A percentile compares a stretch with the other conserved stretches of the same genome.
Conservation (phyloP, 1,140 invertebrate species). For the Drosophila teissieri region DNA sequence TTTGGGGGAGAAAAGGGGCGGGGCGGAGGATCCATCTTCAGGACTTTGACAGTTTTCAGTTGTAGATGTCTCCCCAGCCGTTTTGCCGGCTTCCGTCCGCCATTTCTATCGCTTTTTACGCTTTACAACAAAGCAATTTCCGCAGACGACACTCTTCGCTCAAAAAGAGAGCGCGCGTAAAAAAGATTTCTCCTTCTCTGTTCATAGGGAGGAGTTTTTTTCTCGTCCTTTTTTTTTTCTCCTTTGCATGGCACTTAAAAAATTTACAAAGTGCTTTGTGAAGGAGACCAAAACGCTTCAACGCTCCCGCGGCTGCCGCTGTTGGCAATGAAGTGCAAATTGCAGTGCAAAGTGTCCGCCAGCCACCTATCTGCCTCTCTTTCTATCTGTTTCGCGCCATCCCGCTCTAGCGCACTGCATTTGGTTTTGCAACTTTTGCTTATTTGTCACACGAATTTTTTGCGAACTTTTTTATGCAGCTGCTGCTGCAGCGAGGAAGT, state of each 20-base stretch:
- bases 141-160: constrained; percentile 55
- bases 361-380: constrained; percentile 1
- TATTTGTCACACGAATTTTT: constrained; percentile 74
- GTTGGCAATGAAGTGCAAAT: constrained; percentile 80
- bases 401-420: constrained; percentile 8
- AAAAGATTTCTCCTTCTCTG: constrained; percentile 9
- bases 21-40: constrained; percentile 27
- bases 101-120: constrained; percentile 53
- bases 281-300: constrained; percentile 69
- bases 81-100: constrained; percentile 42
- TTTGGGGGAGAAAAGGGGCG: constrained; percentile 1
- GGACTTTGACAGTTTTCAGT: constrained; percentile 40
- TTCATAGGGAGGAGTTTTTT: constrained; percentile 9
- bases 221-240: not conserved
- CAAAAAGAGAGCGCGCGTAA: constrained; percentile 25
- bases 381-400: not conserved
- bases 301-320: constrained; percentile 27
- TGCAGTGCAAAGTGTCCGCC: constrained; percentile 74
- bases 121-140: constrained; percentile 65
- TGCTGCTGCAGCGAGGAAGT: constrained; percentile 50
- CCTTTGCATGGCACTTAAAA: constrained; percentile 78
- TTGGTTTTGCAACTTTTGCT: constrained; percentile 69
- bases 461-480: constrained; percentile 35
- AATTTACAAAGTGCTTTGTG: constrained; percentile 80
- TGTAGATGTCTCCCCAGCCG: constrained; percentile 10